Evolutionary conservation across 2,888 invertebrate genomes (phyloP).

Genomic region (Micropterix aruncella): DNA sequence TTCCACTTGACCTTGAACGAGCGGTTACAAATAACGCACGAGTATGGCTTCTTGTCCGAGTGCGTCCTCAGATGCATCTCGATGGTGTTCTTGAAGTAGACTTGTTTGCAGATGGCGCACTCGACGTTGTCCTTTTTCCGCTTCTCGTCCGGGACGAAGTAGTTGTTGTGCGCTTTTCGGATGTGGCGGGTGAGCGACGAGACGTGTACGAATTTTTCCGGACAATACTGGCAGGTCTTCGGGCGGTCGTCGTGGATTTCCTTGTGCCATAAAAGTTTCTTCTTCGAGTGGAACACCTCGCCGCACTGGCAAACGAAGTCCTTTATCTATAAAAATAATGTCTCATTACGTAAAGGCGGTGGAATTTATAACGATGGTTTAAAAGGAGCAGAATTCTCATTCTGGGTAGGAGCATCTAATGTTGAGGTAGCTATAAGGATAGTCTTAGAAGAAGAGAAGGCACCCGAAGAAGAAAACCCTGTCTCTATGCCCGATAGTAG

Average conservation of each 20-base stretch:
- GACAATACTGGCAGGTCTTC: slow-evolving; percentile 72
- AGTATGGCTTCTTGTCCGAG: slow-evolving; percentile 59
- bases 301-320: slow-evolving; percentile 70
- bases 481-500: no score
- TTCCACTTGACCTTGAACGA: slow-evolving; percentile 85
- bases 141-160: slow-evolving; percentile 49
- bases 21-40: slow-evolving; percentile 73
- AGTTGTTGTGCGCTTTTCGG: slow-evolving; percentile 63
- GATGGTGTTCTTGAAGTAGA: slow-evolving; percentile 66
- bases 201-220: slow-evolving; percentile 74
- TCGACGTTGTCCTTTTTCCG: slow-evolving; percentile 52
- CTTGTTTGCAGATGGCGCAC: slow-evolving; percentile 63
- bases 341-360: no score
- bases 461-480: no score
- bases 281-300: slow-evolving; percentile 68
- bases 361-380: no score
- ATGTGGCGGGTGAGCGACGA: slow-evolving; percentile 75
- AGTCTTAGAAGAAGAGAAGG: no score
- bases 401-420: no score
- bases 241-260: slow-evolving; percentile 74
- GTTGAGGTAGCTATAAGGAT: no score
- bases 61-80: slow-evolving; percentile 71
- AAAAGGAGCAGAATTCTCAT: no score
- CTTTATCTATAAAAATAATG: slow-evolving; percentile 21
- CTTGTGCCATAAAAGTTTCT: slow-evolving; percentile 74